Percentiles rank a stretch among this genome's conserved stretches.
phyloP scores from a whole-genome alignment of 2,888 invertebrate genomes.

The Cepaea hortensis region DNA sequence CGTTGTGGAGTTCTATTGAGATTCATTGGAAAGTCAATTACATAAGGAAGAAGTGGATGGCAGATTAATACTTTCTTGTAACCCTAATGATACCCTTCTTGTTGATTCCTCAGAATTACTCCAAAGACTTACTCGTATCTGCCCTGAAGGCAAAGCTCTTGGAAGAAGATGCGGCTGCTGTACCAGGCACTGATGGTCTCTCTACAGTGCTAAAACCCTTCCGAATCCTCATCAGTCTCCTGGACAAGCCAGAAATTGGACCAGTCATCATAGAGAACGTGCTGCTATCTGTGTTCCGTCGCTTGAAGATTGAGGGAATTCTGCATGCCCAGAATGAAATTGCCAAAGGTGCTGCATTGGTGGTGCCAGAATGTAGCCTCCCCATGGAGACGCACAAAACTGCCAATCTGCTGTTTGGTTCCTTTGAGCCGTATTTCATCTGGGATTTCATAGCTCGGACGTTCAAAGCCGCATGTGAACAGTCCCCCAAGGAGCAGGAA shows the following conservation, averaged over 20 bases:
- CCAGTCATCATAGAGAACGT: conserved; percentile 74
- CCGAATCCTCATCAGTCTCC: conserved; percentile 86
- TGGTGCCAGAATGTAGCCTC: conserved; percentile 24
- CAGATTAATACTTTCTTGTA: too few species aligned
- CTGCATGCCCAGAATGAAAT: conserved; percentile 21
- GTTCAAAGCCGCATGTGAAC: conserved; percentile 72
- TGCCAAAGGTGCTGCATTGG: not conserved
- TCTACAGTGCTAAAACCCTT: conserved; percentile 75
- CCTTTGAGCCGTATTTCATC: conserved; percentile 89
- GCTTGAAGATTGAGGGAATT: conserved; percentile 64
- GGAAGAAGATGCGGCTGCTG: conserved; percentile 47
- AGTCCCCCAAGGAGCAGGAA: conserved; percentile 33
- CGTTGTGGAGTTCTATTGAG: too few species aligned
- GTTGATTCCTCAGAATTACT: conserved; percentile 77
- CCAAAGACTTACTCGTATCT: conserved; percentile 80
- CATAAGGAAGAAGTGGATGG: too few species aligned
- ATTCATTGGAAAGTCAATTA: too few species aligned
- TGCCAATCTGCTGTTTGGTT: conserved; percentile 88
- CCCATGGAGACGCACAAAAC: conserved; percentile 85
- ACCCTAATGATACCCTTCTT: too few species aligned
- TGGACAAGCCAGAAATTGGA: conserved; percentile 92
- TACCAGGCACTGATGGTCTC: conserved; percentile 50
- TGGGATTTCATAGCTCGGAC: conserved; percentile 84
- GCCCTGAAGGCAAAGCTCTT: conserved; percentile 67
- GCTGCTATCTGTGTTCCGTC: conserved; percentile 82